These are phyloP conservation scores for Troides aeacus DNA, from an alignment of 2,888 invertebrate genomes.

Conservation along the genomic window DNA sequence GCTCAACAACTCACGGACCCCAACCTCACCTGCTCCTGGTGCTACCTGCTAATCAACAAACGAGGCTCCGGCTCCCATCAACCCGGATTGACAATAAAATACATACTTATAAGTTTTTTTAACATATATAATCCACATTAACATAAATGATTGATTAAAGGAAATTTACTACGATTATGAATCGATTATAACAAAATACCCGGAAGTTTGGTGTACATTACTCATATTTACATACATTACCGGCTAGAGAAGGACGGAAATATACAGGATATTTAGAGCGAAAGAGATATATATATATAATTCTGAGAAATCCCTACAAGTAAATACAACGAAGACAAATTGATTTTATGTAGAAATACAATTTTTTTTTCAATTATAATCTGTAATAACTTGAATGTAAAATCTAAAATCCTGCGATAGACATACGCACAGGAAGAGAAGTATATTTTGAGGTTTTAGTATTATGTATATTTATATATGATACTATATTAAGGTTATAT, in stretches of 20 bases:
- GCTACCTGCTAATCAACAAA: no score
- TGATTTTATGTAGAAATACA: not conserved
- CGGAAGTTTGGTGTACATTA: constrained; percentile 13
- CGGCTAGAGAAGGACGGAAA: constrained; percentile 7
- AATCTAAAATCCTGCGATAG: not conserved
- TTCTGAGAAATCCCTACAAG: constrained; percentile 10
- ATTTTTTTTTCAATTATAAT: not conserved
- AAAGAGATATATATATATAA: constrained; percentile 6
- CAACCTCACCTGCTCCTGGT: no score
- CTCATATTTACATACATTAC: not conserved
- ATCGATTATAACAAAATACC: constrained; percentile 11
- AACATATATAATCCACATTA: not conserved
- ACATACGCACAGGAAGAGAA: not conserved
- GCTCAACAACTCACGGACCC: no score
- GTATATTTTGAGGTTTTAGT: not conserved
- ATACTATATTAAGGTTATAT: not conserved
- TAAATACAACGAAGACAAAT: not conserved
- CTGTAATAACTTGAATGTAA: not conserved
- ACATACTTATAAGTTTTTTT: not conserved
- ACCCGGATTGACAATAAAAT: not conserved
- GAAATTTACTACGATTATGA: constrained; percentile 4
- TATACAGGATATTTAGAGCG: not conserved
- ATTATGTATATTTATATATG: not conserved
- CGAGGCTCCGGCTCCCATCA: no score
- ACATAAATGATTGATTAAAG: constrained; percentile 17